Conservation (phyloP, 2,888 invertebrate genomes). For the Cordylochernes scorpioides region DNA sequence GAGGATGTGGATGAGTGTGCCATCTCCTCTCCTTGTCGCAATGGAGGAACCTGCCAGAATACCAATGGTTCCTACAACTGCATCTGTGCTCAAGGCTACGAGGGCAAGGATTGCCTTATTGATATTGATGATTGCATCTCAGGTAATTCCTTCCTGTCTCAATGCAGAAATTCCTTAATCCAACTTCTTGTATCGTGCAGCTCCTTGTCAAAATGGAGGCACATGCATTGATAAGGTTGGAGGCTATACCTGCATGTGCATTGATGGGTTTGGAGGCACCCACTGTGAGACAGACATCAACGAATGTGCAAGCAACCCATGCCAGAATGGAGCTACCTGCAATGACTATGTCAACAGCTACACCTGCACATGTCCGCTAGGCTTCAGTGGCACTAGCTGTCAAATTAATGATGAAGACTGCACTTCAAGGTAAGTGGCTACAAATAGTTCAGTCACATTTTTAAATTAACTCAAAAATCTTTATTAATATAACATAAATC, state of each 20-base stretch:
- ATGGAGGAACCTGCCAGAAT: slow-evolving; percentile 55
- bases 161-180: not conserved
- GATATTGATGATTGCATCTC: slow-evolving; percentile 66
- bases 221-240: slow-evolving; percentile 72
- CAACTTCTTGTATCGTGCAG: slow-evolving; percentile 23
- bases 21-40: slow-evolving; percentile 67
- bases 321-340: slow-evolving; percentile 73
- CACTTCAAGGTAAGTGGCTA: slow-evolving; percentile 30
- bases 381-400: slow-evolving; percentile 81
- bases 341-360: slow-evolving; percentile 81
- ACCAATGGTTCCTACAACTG: slow-evolving; percentile 69
- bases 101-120: slow-evolving; percentile 67
- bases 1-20: slow-evolving; percentile 71
- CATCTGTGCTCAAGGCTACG: slow-evolving; percentile 60
- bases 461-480: not conserved
- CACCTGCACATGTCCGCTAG: slow-evolving; percentile 63
- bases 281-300: slow-evolving; percentile 71
- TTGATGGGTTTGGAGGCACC: slow-evolving; percentile 66
- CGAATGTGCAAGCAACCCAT: slow-evolving; percentile 51
- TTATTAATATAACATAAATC: too few relatives aligned
- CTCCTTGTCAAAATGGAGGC: slow-evolving; percentile 75
- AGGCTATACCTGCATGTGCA: slow-evolving; percentile 65
- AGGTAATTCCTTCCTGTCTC: slow-evolving; percentile 1
- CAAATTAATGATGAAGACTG: slow-evolving; percentile 83
- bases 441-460: not conserved